Base-by-base conservation (phyloP, 2,888 invertebrate species). In the Adineta ricciae region DNA sequence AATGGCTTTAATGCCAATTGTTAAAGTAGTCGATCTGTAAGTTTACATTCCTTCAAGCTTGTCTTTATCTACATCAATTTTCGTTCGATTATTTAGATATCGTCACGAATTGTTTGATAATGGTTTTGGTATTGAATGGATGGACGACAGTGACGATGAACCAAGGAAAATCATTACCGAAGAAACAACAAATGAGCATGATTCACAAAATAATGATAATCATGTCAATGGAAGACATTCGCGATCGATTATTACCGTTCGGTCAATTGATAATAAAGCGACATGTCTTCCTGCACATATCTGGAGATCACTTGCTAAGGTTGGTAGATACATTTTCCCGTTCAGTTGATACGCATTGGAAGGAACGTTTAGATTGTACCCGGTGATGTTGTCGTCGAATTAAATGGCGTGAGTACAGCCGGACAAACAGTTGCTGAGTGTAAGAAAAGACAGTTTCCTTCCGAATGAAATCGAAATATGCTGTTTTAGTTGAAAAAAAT, bases 381-480 rank as follows among this genome's bases (percentile, higher is more conserved):
- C n/a, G 85, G 85, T 56, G 83, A 85, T 85, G 49, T 73, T 83
- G 73, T 83, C 49, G 49, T 85, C 9, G 85, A 85, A 82, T 83
- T 85, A 83, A 85, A 85, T 82, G 85, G 85, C 36, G 54, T 85
- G 46, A 83, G 54, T 54, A 84, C 78, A 54, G 14, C 36, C 41
- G 49, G 83, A n/a, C 72, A 83, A 54, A 83, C 73, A 78, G 41
- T 85, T 41, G 38, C 46, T 32, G 85, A 85, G 36, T 72, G 85
- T 85, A 85, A 46, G 14, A n/a, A 21, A 8, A 41, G n/a, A n/a
- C n/a, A 19, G 9, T 50, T 83, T 0, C 2, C 11, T 27, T 2
- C 32, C 32, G 5, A 46, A 32, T 83, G 36, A 50, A 0, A 4
- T 27, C n/a, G 32, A 8, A 24, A 0, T 36, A 50, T 21, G 0